A percentile compares a stretch with the other conserved stretches of the same genome.
These are phyloP conservation scores for Herpetotheres cachinnans DNA, from an alignment of 2,113 vertebrate species.

Conservation along the genomic window DNA sequence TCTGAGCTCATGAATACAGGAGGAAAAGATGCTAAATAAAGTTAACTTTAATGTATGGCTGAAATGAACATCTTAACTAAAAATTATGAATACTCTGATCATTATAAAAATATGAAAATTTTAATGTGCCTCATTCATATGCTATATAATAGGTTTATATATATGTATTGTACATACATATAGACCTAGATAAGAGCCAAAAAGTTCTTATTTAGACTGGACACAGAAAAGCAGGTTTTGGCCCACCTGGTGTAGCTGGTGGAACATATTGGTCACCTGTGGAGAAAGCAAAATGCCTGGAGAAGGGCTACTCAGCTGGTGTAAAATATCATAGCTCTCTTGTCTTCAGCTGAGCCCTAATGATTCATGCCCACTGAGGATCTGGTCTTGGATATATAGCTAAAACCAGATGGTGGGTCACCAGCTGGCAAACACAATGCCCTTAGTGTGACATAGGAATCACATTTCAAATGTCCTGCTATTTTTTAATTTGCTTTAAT, in stretches of 20 bases:
- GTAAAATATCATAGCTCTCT: not conserved
- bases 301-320: not conserved
- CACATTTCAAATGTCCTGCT: not conserved
- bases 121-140: not conserved
- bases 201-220: not conserved
- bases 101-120: not conserved
- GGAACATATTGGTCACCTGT: fast-evolving
- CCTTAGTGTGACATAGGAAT: not conserved
- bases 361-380: not conserved
- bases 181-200: not conserved
- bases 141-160: not conserved
- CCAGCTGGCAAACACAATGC: not conserved
- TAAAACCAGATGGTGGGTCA: not conserved
- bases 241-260: not conserved
- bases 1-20: not conserved
- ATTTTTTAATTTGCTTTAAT: not conserved
- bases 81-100: not conserved
- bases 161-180: not conserved
- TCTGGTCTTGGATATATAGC: not conserved
- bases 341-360: not conserved
- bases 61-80: not conserved
- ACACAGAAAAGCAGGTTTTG: not conserved
- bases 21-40: not conserved
- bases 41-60: not conserved
- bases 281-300: not conserved